A percentile compares a stretch with the other conserved stretches of the same genome.
phyloP scores from a whole-genome alignment of 2,888 invertebrate species.

The Proisotoma minuta region DNA sequence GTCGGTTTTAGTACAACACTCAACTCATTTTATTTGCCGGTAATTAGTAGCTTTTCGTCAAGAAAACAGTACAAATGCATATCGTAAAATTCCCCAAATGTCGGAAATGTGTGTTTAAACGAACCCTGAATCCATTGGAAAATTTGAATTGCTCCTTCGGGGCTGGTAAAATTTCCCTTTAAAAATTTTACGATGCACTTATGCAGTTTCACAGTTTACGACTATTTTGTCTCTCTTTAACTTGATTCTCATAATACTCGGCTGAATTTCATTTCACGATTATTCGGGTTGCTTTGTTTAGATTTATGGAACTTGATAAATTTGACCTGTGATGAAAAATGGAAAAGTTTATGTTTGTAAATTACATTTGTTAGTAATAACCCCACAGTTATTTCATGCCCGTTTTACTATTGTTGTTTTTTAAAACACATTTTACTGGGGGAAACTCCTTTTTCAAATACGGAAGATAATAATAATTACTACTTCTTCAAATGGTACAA shows the following conservation, averaged over 20 bases:
- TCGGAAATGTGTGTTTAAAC: background rate
- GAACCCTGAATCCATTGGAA: background rate
- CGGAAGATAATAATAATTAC: background rate
- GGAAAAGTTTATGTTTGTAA: background rate
- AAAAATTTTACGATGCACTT: conserved; percentile 8
- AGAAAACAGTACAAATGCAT: background rate
- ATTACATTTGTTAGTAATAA: background rate
- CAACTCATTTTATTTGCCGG: background rate
- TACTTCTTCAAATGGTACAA: background rate
- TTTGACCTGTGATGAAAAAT: background rate
- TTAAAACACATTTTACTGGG: background rate
- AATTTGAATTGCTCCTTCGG: background rate
- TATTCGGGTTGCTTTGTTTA: background rate
- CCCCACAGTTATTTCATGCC: background rate
- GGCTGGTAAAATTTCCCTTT: background rate
- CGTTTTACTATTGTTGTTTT: background rate
- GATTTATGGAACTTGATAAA: no score
- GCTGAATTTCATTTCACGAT: background rate
- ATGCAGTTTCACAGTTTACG: conserved; percentile 10
- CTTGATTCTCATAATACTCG: background rate
- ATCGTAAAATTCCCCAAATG: background rate
- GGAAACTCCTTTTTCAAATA: conserved; percentile 7
- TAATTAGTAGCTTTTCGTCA: conserved; percentile 6
- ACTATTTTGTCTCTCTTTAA: background rate
- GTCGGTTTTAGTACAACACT: background rate